Percentiles rank a stretch among this genome's conserved stretches.
These are phyloP conservation scores for Diplolepis rosae DNA, from an alignment of 2,888 invertebrate genomes.

Conservation along the genomic window DNA sequence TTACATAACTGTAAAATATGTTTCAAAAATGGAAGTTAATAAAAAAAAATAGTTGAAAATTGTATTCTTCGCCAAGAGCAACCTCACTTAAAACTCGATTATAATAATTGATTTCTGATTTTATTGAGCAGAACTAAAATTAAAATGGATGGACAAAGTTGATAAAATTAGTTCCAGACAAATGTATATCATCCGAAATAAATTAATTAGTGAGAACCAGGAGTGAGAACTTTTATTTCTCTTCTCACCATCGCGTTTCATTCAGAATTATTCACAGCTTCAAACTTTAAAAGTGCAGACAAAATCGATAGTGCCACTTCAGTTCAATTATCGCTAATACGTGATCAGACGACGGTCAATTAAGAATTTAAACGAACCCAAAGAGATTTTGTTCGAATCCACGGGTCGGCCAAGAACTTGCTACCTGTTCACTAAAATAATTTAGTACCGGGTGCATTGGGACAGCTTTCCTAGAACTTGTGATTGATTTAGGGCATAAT, in stretches of 20 bases:
- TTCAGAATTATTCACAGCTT: conserved; percentile 17
- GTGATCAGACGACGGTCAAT: conserved; percentile 24
- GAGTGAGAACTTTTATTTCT: conserved; percentile 3
- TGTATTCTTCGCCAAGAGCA: neutral
- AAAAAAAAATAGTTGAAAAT: neutral
- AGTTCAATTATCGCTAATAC: conserved; percentile 25
- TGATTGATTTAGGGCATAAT: conserved; percentile 24
- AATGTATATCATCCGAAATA: neutral
- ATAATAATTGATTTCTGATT: neutral
- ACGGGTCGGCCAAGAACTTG: conserved; percentile 25
- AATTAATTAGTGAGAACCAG: conserved; percentile 2
- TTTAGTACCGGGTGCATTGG: neutral
- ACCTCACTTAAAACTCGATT: neutral
- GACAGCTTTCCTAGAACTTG: conserved; percentile 18
- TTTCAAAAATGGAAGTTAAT: neutral
- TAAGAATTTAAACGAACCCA: conserved; percentile 25
- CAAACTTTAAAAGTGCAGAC: conserved; percentile 27
- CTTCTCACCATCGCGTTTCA: neutral
- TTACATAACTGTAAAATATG: no score
- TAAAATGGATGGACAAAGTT: neutral
- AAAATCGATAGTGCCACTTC: conserved; percentile 30
- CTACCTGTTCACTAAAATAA: neutral
- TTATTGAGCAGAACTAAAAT: neutral
- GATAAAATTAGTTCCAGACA: conserved; percentile 1
- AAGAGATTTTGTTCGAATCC: conserved; percentile 19